Conservation (phyloP, 2,113 vertebrate species). For the Rana temporaria region DNA sequence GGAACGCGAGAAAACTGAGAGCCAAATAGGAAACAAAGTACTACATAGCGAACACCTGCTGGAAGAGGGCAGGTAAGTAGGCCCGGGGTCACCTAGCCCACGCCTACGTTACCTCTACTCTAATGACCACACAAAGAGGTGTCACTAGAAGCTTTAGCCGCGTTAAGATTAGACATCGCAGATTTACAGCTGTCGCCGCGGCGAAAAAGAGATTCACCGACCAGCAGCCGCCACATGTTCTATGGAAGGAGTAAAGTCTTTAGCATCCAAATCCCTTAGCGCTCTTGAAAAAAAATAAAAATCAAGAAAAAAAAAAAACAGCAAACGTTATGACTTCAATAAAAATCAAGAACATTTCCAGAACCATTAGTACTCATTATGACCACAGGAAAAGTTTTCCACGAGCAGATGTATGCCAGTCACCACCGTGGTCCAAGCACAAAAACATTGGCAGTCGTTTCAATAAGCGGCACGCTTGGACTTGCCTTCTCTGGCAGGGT, state of each 20-base stretch:
- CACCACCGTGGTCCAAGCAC: slow-evolving; percentile 25
- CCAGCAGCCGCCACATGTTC: slow-evolving; percentile 6
- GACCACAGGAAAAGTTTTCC: slow-evolving; percentile 52
- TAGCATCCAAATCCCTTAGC: slow-evolving; percentile 39
- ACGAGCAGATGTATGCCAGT: slow-evolving; percentile 42
- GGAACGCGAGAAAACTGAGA: too few relatives aligned
- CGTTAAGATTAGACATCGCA: not conserved
- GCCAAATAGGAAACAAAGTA: too few relatives aligned
- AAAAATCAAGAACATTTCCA: slow-evolving; percentile 48
- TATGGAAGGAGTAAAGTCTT: slow-evolving; percentile 14
- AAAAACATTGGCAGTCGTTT: slow-evolving; percentile 36
- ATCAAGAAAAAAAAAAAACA: not conserved
- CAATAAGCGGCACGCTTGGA: not conserved
- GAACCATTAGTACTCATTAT: slow-evolving; percentile 42
- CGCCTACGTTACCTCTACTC: too few relatives aligned
- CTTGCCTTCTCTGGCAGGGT: slow-evolving; percentile 40
- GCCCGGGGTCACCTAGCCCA: too few relatives aligned
- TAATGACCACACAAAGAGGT: too few relatives aligned
- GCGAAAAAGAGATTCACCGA: not conserved
- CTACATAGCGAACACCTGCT: too few relatives aligned
- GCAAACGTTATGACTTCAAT: slow-evolving; percentile 41
- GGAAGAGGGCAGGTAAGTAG: too few relatives aligned
- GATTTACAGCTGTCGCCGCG: not conserved
- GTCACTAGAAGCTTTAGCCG: too few relatives aligned
- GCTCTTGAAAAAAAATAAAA: slow-evolving; percentile 43